phyloP scores from a whole-genome alignment of 1,140 invertebrate genomes.

The Drosophila nigrodunni region DNA sequence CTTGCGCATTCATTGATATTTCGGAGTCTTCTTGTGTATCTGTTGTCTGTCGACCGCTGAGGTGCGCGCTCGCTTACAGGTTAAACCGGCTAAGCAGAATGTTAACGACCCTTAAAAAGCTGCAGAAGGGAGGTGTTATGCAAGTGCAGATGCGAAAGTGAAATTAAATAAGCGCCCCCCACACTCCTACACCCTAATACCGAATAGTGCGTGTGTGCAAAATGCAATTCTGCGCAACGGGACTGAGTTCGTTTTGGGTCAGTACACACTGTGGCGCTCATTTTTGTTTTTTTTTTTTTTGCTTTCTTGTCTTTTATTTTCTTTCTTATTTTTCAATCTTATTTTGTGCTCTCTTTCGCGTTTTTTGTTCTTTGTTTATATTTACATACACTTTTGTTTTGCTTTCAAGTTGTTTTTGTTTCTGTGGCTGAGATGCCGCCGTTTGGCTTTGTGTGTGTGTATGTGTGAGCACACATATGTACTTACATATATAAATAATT shows the following conservation, averaged over 20 bases:
- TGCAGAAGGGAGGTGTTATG: slow-evolving; percentile 38
- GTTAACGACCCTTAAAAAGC: slow-evolving; percentile 56
- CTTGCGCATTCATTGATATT: slow-evolving; percentile 56
- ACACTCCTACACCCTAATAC: too few species aligned
- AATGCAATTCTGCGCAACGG: slow-evolving; percentile 25
- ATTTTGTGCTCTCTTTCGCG: slow-evolving; percentile 35
- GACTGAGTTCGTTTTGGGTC: slow-evolving; percentile 24
- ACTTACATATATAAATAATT: slow-evolving; percentile 20
- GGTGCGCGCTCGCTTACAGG: slow-evolving; percentile 34
- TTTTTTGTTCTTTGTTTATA: slow-evolving; percentile 77
- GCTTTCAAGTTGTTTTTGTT: slow-evolving; percentile 53
- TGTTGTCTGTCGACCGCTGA: slow-evolving; percentile 46
- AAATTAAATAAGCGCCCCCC: slow-evolving; percentile 18
- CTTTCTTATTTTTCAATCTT: too few species aligned
- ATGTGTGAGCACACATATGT: slow-evolving; percentile 12
- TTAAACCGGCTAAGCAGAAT: slow-evolving; percentile 63
- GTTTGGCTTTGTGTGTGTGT: not conserved
- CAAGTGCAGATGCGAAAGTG: slow-evolving; percentile 49
- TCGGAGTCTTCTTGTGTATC: slow-evolving; percentile 75
- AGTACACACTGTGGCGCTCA: slow-evolving; percentile 35
- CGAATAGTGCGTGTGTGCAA: slow-evolving; percentile 15
- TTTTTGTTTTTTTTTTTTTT: slow-evolving; percentile 41
- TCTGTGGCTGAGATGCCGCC: slow-evolving; percentile 12
- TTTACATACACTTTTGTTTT: slow-evolving; percentile 73
- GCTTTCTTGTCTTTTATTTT: slow-evolving; percentile 40